Conservation (phyloP, 1,140 invertebrate species). For the Phymastichus coffea region DNA sequence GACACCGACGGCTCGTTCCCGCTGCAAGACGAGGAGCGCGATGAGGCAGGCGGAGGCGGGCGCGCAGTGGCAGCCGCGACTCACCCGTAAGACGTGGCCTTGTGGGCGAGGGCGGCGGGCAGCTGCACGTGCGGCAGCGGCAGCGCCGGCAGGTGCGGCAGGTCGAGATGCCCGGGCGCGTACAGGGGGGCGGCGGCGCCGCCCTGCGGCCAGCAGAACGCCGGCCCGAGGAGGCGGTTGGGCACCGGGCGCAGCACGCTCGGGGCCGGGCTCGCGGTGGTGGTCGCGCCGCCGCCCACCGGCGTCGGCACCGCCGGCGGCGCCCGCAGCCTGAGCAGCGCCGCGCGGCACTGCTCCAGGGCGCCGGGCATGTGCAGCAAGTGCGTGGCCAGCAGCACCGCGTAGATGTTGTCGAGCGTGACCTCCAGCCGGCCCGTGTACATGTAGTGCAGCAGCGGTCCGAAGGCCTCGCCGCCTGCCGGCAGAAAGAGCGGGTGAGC, state of each 20-base stretch:
- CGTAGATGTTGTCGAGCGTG: conserved; percentile 71
- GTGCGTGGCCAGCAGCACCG: conserved; percentile 71
- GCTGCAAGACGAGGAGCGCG: background rate
- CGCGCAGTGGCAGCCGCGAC: too few relatives aligned
- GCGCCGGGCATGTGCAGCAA: conserved; percentile 75
- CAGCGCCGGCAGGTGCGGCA: conserved; percentile 43
- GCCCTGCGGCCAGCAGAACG: conserved; percentile 47
- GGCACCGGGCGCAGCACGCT: conserved; percentile 49
- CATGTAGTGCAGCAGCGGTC: conserved; percentile 73
- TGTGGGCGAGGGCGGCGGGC: conserved; percentile 34
- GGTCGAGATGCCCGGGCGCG: conserved; percentile 34
- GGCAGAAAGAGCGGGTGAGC: too few relatives aligned
- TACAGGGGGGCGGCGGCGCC: conserved; percentile 23
- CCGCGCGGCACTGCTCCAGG: conserved; percentile 65
- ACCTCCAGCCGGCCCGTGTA: conserved; percentile 74
- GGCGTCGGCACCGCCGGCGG: conserved; percentile 50
- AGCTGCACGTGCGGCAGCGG: conserved; percentile 37
- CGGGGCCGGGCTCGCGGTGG: conserved; percentile 15
- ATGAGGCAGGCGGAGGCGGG: too few relatives aligned
- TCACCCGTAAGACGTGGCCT: conserved; percentile 27
- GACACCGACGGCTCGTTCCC: conserved; percentile 26
- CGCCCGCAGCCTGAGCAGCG: conserved; percentile 48
- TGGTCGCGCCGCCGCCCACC: conserved; percentile 38
- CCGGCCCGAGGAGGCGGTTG: conserved; percentile 44
- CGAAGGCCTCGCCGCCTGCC: conserved; percentile 66